Conservation (phyloP, 2,888 invertebrate genomes). For the Capitulum mitella region DNA sequence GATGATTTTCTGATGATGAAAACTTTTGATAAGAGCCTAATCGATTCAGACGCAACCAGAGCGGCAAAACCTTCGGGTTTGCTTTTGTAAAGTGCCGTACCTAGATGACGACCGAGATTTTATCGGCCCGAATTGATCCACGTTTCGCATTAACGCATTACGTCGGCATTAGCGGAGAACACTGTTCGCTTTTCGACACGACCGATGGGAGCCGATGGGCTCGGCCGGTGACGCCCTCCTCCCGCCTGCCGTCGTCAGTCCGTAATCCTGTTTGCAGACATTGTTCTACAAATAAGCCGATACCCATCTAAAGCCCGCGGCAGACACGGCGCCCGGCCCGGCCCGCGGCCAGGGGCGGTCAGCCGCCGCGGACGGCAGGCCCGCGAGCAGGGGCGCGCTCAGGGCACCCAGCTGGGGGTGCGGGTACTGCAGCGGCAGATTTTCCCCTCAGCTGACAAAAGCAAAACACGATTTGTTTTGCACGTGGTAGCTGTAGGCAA, state of each 20-base stretch:
- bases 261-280: slow-evolving; percentile 18
- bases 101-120: not conserved
- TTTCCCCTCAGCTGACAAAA: too few species aligned
- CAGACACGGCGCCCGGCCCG: not conserved
- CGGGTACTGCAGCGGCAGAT: not conserved
- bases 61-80: not conserved
- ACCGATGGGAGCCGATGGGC: not conserved
- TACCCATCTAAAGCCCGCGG: not conserved
- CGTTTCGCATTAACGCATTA: slow-evolving; percentile 12
- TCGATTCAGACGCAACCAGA: slow-evolving; percentile 12
- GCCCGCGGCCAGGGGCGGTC: not conserved
- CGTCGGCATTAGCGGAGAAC: slow-evolving; percentile 7
- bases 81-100: not conserved
- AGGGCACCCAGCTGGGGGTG: not conserved
- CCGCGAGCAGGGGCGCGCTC: not conserved
- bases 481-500: too few species aligned
- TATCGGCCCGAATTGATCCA: not conserved
- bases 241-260: slow-evolving; percentile 9
- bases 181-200: not conserved
- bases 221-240: not conserved
- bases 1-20: slow-evolving; percentile 7
- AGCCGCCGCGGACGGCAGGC: not conserved
- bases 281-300: not conserved
- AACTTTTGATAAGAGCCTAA: not conserved
- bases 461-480: too few species aligned